Evolutionary conservation across 2,797 vertebrate species (phyloP), one percentile per base, ranked within the genome.

Genomic region (Epinephelus malabaricus): DNA sequence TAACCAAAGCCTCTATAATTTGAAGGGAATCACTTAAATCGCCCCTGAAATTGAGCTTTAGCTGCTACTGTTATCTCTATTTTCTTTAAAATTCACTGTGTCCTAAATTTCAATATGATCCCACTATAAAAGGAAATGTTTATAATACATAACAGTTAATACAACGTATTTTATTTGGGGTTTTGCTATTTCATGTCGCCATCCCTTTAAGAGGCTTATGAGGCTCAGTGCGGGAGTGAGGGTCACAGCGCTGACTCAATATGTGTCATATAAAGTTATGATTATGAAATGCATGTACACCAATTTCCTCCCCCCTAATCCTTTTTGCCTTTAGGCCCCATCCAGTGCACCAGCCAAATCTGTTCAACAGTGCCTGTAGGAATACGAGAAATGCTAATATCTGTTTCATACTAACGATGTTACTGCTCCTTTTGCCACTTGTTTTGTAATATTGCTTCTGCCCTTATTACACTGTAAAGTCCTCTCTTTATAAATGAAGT

Each of bases 131-230:
- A 80, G 34, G 40, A 30, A 43, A 54, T 65, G n/a, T 77, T 77
- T 61, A 43, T 74, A 83, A 79, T 45, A 58, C 73, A 66, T 60
- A 69, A 68, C 64, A 65, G 65, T 82, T 78, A 53, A 70, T 79
- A 53, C 58, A 71, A 58, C 10, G 18, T 18, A 66, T 66, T 68
- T 76, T 82, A 65, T 76, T 74, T 5, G 10, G 46, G 43, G 18
- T 79, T 77, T 79, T 84, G 56, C 61, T 77, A 23, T 86, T 87
- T 73, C 49, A 75, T 71, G 77, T 81, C 58, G 72, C 72, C 43
- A 10, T 89, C 87, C 71, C 86, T 91, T 90, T 93, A 93, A 93
- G 91, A 89, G 78, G 90, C 90, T 90, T 93, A 84, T 23, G 61
- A 69, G 71, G 71, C 70, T 73, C 79, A 76, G 38, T 63, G 83